Evolutionary conservation across 2,888 invertebrate species (phyloP), one percentile per base, ranked within the genome.

Genomic region (Lordiphosa fenestrarum): DNA sequence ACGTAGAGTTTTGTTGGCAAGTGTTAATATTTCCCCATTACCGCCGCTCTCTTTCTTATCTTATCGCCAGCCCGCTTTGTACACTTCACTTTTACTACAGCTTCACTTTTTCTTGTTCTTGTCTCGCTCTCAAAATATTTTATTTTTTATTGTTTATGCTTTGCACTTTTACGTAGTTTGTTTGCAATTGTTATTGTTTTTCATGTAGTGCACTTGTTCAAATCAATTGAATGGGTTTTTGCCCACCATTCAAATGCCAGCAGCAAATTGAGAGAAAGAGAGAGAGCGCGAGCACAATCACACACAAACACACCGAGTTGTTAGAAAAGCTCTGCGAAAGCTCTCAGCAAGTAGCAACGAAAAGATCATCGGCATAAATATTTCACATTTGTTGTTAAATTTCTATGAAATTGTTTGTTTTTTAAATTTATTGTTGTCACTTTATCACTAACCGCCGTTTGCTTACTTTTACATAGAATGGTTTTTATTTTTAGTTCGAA

Each of bases 191-290:
- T 75, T 82, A 55, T 82, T 69, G 65, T 82, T 76, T 80, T 55
- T 61, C 35, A 9, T 66, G 59, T 53, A 66, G 64, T 83, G 81
- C 80, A 80, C 80, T 80, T 83, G 80, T 77, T 80, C 73, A 78
- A 78, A 75, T 75, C 75, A 75, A 78, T 78, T 78, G 80, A 77
- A 73, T 73, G 72, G 59, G 52, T 50, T 49, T 59, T 15, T 49
- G 23, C 46, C 44, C 57, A 57, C 62, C 57, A 65, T 66, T 71
- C 66, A 66, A 25, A 7, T 7, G 25, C 25, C 37, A 41, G 46
- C 4, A 47, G 66, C 57, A 66, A 48, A 40, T 12, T 48, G 35
- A 58, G 39, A 53, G 19, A 50, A 41, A 53, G 51, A n/a, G n/a
- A n/a, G n/a, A n/a, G n/a, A n/a, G n/a, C n/a, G n/a, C n/a, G n/a